A percentile compares a stretch with the other conserved stretches of the same genome.
Evolutionary conservation across 2,888 invertebrate species (phyloP).

Genomic region (Phalera bucephala): DNA sequence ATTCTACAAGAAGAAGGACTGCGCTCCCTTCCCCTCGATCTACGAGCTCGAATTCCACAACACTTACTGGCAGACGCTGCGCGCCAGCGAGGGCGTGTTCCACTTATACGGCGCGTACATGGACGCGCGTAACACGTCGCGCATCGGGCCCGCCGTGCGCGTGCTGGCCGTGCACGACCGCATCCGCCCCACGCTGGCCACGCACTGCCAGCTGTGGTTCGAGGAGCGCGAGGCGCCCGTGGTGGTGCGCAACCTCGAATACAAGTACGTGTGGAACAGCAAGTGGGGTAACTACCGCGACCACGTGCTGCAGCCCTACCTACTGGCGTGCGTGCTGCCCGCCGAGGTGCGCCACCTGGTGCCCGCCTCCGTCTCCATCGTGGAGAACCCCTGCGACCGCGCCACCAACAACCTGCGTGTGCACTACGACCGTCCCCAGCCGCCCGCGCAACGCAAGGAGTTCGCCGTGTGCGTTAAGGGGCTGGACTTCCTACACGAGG

Average conservation of each 20-base stretch:
- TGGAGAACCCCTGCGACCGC: constrained; percentile 92
- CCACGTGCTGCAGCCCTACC: constrained; percentile 94
- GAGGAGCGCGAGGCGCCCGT: constrained; percentile 92
- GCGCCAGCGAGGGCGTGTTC: constrained; percentile 93
- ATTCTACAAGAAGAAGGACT: constrained; percentile 85
- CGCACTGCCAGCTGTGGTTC: constrained; percentile 95
- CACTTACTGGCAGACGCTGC: constrained; percentile 95
- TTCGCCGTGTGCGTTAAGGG: constrained; percentile 98
- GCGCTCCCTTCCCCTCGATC: constrained; percentile 93
- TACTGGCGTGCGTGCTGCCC: constrained; percentile 94
- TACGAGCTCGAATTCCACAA: constrained; percentile 97
- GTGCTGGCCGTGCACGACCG: constrained; percentile 95
- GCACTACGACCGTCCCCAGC: constrained; percentile 88
- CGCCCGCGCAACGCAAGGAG: constrained; percentile 84
- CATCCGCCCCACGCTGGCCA: constrained; percentile 91
- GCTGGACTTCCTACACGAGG: constrained; percentile 94
- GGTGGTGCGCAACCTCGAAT: constrained; percentile 91
- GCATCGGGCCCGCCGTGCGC: constrained; percentile 92
- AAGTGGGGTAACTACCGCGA: constrained; percentile 98
- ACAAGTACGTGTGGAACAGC: constrained; percentile 96
- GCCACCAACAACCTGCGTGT: constrained; percentile 93
- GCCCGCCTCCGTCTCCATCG: constrained; percentile 93
- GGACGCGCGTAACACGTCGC: constrained; percentile 90
- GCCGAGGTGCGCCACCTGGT: constrained; percentile 87
- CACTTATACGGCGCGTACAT: constrained; percentile 95